phyloP scores from a whole-genome alignment of 1,140 invertebrate species.

The Scylla paramamosain region DNA sequence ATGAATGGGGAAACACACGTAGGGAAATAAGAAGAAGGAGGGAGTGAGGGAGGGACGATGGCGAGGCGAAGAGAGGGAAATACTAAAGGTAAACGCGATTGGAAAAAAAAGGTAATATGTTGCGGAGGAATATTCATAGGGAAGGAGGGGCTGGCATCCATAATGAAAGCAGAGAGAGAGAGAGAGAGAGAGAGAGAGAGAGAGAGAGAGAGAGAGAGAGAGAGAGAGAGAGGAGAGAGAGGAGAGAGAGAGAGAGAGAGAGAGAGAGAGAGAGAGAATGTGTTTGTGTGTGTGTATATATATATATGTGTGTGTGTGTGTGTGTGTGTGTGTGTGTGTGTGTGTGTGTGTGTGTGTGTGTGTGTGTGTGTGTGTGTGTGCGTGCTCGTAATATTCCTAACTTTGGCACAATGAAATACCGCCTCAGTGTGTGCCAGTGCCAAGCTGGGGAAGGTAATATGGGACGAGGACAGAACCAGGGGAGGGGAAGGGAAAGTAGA shows the following conservation, averaged over 20 bases:
- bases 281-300: too few species aligned
- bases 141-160: not conserved
- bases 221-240: not conserved
- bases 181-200: conserved; percentile 18
- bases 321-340: too few species aligned
- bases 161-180: not conserved
- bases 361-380: too few species aligned
- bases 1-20: not conserved
- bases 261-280: too few species aligned
- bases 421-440: too few species aligned
- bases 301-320: too few species aligned
- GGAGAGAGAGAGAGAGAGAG: not conserved
- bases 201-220: conserved; percentile 20
- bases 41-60: not conserved
- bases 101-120: not conserved
- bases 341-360: too few species aligned
- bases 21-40: not conserved
- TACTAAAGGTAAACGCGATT: not conserved
- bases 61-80: not conserved
- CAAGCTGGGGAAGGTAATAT: too few species aligned
- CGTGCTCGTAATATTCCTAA: too few species aligned
- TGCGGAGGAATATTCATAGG: not conserved
- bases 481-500: too few species aligned
- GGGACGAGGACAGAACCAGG: too few species aligned
- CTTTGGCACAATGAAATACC: too few species aligned